phyloP scores from a whole-genome alignment of 2,113 vertebrate genomes.

The Sterna hirundo region DNA sequence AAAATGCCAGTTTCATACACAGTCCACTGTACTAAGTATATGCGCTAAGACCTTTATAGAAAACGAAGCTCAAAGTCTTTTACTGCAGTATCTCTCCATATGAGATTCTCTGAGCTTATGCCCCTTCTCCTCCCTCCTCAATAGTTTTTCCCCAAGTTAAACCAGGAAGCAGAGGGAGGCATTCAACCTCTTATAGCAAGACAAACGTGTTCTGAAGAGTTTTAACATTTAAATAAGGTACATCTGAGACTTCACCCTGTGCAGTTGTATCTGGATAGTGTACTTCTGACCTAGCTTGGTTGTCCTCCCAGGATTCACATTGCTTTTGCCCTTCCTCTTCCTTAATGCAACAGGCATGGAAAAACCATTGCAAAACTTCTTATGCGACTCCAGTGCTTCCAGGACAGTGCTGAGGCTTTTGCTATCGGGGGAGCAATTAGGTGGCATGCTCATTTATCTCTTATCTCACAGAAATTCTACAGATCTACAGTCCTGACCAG shows the following conservation, averaged over 20 bases:
- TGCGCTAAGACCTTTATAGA: not conserved
- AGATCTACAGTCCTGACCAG: not conserved
- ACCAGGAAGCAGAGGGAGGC: not conserved
- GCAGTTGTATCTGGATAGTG: not conserved
- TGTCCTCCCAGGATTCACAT: not conserved
- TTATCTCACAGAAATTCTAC: not conserved
- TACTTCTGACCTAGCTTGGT: not conserved
- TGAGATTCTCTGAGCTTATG: not conserved
- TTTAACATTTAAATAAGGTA: not conserved
- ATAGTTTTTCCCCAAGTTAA: not conserved
- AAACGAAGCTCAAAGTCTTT: not conserved
- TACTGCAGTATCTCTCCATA: not conserved
- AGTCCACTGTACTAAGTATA: not conserved
- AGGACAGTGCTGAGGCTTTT: not conserved
- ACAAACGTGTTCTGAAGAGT: not conserved
- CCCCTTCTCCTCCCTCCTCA: not conserved
- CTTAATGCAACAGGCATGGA: not conserved
- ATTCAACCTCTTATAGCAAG: not conserved
- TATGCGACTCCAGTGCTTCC: not conserved
- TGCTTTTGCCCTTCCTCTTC: not conserved
- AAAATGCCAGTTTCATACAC: not conserved
- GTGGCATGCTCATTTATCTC: not conserved
- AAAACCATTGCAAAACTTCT: not conserved
- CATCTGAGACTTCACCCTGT: not conserved
- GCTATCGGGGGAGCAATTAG: not conserved